phyloP scores from a whole-genome alignment of 2,888 invertebrate species.

The Fragum sueziense region DNA sequence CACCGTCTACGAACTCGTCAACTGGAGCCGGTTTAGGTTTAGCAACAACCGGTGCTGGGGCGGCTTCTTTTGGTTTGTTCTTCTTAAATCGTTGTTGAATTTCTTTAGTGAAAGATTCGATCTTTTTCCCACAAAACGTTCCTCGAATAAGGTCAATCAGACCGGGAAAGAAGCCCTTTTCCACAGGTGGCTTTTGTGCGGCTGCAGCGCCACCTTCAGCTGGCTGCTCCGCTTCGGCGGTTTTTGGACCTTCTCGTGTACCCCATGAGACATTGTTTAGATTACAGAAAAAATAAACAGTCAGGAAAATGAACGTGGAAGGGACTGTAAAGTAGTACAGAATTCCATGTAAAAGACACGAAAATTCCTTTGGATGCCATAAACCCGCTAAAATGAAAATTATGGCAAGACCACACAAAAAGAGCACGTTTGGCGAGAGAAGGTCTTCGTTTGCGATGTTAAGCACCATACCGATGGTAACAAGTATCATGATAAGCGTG shows the following conservation, averaged over 20 bases:
- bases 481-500: conserved; percentile 99
- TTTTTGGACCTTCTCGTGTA: conserved; percentile 88
- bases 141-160: conserved; percentile 2
- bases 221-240: conserved; percentile 47
- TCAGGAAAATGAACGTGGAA: conserved; percentile 95
- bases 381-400: conserved; percentile 98
- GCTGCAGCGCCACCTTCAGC: not conserved
- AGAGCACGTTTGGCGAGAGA: conserved; percentile 67
- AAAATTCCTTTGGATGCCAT: conserved; percentile 93
- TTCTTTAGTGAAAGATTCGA: not conserved
- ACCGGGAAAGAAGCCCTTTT: conserved; percentile 3
- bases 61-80: conserved; percentile 71
- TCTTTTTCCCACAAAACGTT: conserved; percentile 4
- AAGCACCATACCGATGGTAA: conserved; percentile 98
- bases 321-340: conserved; percentile 96
- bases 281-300: conserved; percentile 95
- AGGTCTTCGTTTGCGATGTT: conserved; percentile 97
- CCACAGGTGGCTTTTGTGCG: not conserved
- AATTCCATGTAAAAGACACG: conserved; percentile 85
- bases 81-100: not conserved
- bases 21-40: not conserved
- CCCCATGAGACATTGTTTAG: conserved; percentile 97
- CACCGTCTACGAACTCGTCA: not conserved
- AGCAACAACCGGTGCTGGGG: conserved; percentile 51
- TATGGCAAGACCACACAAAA: conserved; percentile 86